These are phyloP conservation scores for Candoia aspera DNA, from an alignment of 2,113 vertebrate species.

Conservation along the genomic window DNA sequence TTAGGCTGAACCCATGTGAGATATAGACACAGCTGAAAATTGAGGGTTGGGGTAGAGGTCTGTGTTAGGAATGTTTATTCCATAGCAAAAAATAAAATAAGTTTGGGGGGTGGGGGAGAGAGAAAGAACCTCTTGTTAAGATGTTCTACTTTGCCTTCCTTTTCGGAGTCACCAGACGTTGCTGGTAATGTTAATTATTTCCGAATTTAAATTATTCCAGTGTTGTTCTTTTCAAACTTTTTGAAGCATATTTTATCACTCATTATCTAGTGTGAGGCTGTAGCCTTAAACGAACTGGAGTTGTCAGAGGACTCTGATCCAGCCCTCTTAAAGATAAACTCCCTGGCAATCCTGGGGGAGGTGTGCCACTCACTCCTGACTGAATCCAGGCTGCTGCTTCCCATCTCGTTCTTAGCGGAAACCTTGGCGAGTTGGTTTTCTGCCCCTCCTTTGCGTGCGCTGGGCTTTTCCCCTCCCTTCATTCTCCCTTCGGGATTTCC, in stretches of 20 bases:
- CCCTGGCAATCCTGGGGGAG: neutral
- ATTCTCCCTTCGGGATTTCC: neutral
- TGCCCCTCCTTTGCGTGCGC: too few species aligned
- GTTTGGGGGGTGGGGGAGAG: neutral
- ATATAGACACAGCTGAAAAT: slow-evolving; percentile 74
- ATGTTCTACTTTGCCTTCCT: neutral
- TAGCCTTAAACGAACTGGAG: neutral
- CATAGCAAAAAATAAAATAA: neutral
- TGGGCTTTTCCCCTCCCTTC: neutral
- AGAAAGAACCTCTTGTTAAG: neutral
- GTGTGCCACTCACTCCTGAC: neutral
- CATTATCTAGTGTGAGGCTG: neutral
- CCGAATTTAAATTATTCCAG: neutral
- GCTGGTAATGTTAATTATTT: neutral
- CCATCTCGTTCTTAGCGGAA: too few species aligned
- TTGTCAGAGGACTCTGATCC: neutral
- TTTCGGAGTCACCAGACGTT: neutral
- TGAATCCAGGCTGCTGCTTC: neutral
- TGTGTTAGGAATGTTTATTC: slow-evolving; percentile 16
- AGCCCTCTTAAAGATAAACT: slow-evolving; percentile 14
- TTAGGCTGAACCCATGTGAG: slow-evolving; percentile 75
- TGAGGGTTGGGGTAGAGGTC: slow-evolving; percentile 27
- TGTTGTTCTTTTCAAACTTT: slow-evolving; percentile 32
- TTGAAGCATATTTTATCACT: slow-evolving; percentile 13
- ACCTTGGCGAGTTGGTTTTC: too few species aligned